phyloP scores from a whole-genome alignment of 2,113 vertebrate genomes.

The Neomonachus schauinslandi region DNA sequence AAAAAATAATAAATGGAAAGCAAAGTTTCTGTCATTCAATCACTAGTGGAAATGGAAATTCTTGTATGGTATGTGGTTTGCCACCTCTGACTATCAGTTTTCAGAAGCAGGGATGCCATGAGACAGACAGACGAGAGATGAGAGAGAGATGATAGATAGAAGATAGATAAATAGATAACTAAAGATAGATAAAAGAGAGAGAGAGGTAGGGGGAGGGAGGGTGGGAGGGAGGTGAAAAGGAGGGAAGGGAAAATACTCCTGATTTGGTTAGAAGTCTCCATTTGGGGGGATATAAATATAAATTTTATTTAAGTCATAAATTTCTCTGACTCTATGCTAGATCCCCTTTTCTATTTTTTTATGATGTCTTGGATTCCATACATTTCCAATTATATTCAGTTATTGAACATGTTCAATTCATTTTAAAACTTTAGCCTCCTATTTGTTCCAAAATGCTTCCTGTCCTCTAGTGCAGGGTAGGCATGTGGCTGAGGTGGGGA shows the following conservation, averaged over 20 bases:
- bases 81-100: background rate
- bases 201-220: accelerated
- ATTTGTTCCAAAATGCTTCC: background rate
- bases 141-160: background rate
- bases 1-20: background rate
- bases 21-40: background rate
- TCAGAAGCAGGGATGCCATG: background rate
- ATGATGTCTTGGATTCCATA: background rate
- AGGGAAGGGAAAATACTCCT: background rate
- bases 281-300: background rate
- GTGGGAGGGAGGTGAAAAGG: accelerated
- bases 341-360: background rate
- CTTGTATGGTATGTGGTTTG: background rate
- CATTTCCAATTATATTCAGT: background rate
- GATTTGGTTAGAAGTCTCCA: conserved; percentile 35
- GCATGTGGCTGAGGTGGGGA: background rate
- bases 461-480: background rate
- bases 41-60: conserved; percentile 3
- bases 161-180: background rate
- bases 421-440: background rate
- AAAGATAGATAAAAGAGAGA: background rate
- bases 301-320: background rate
- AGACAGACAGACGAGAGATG: background rate
- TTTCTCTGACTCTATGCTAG: background rate
- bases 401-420: background rate